Evolutionary conservation across 2,113 vertebrate species (phyloP), one percentile per base, ranked within the genome.

Genomic region (Pterocles burchelli): DNA sequence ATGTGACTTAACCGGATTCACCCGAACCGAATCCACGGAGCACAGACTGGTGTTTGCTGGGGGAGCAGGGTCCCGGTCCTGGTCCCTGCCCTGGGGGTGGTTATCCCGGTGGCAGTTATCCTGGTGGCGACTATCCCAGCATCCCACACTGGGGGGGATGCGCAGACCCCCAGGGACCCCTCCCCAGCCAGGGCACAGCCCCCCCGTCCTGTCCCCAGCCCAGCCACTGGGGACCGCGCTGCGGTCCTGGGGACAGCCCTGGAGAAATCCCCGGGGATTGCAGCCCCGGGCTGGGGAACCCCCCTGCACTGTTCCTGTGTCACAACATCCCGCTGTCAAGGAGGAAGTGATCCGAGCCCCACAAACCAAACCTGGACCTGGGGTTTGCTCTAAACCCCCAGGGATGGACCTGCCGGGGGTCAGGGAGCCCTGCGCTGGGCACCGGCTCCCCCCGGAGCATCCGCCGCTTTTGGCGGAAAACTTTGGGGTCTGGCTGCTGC

Each of bases 401-500:
- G 1, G 3, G 12, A 1, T 1, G 1, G 3, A 17, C 3, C 8
- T 5, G 38, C 17, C 12, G 1, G 10, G 17, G 46, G 31, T 5
- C 22, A 1, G 11, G 0, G 16, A 38, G 55, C 81, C 11, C 22
- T 1, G 49, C 4, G 0, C 1, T 1, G 18, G 1, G 61, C 31
- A 2, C 2, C 3, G 7, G 29, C 54, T 55, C 59, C 59, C 4
- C 0, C 41, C 2, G 38, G 1, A 6, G 59, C 59, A 11, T 3
- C 46, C 66, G 20, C 79, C 2, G 67, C 76, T 38, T 7, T 17
- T 3, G 24, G n/a, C 14, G 1, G 1, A 1, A 22, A 20, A 4
- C 33, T 1, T 6, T 2, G 1, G 36, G 24, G 10, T 19, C 6
- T 13, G 51, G 55, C 34, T 5, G 13, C 86, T 38, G 77, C 45